phyloP scores from a whole-genome alignment of 2,113 vertebrate genomes.

The Cygnus atratus region DNA sequence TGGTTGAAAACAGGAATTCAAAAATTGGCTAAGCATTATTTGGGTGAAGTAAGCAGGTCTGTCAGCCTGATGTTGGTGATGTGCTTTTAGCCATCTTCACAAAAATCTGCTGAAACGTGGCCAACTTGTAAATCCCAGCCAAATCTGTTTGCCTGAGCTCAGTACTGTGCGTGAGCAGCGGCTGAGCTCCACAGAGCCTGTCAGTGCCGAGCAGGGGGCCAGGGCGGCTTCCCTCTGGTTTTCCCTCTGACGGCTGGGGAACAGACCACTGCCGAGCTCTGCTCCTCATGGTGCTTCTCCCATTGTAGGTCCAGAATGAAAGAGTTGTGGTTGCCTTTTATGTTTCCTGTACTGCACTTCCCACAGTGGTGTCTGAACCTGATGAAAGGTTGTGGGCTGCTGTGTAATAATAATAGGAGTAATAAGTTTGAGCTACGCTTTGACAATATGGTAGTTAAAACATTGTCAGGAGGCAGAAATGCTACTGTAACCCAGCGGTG shows the following conservation, averaged over 20 bases:
- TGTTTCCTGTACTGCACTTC: not conserved
- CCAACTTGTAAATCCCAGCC: not conserved
- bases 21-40: not conserved
- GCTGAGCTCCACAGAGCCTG: not conserved
- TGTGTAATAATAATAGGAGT: not conserved
- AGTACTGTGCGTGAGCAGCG: not conserved
- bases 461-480: not conserved
- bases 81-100: conserved; percentile 19
- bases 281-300: not conserved
- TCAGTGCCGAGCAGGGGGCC: fast-evolving
- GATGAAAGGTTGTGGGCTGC: not conserved
- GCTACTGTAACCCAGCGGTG: fast-evolving
- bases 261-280: not conserved
- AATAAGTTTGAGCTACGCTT: not conserved
- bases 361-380: not conserved
- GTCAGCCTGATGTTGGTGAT: conserved; percentile 17
- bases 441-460: not conserved
- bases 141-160: not conserved
- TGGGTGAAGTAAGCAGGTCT: conserved; percentile 27
- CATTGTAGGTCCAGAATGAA: not conserved
- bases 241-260: not conserved
- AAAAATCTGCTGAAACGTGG: conserved; percentile 47
- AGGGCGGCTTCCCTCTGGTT: not conserved
- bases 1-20: not conserved
- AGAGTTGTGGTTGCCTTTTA: not conserved